These are phyloP conservation scores for Struthidea cinerea DNA, from an alignment of 2,113 vertebrate genomes.

Conservation along the genomic window DNA sequence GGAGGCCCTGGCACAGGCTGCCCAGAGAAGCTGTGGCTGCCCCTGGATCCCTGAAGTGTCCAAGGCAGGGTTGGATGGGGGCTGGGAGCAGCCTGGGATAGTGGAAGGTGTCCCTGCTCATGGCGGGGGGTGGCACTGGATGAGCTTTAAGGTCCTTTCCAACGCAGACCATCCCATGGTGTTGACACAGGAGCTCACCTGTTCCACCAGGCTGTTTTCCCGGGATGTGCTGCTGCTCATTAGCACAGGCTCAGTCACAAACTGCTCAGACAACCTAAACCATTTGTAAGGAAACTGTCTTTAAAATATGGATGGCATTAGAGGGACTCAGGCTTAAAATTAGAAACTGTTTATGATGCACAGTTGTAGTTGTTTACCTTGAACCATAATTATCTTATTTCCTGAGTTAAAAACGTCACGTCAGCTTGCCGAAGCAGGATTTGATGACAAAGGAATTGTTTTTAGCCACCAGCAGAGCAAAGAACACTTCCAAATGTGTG, in stretches of 20 bases:
- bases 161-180: neutral
- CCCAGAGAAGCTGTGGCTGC: neutral
- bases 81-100: rapidly evolving
- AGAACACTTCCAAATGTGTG: conserved; percentile 1
- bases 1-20: neutral
- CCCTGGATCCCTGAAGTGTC: neutral
- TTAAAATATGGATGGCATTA: neutral
- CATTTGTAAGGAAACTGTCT: neutral
- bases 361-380: conserved; percentile 58
- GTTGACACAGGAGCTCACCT: neutral
- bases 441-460: conserved; percentile 56
- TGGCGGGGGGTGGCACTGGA: neutral
- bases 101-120: neutral
- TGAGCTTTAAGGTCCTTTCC: neutral
- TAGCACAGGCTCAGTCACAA: neutral
- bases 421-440: conserved; percentile 36
- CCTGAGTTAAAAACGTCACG: conserved; percentile 34
- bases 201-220: neutral
- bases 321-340: conserved; percentile 22
- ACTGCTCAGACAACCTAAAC: neutral
- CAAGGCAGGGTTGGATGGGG: rapidly evolving
- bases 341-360: conserved; percentile 27
- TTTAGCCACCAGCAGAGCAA: conserved; percentile 47
- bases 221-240: neutral
- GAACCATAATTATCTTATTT: conserved; percentile 50